A percentile compares a stretch with the other conserved stretches of the same genome.
Evolutionary conservation across 2,113 vertebrate species (phyloP).

Genomic region (Carassius carassius): DNA sequence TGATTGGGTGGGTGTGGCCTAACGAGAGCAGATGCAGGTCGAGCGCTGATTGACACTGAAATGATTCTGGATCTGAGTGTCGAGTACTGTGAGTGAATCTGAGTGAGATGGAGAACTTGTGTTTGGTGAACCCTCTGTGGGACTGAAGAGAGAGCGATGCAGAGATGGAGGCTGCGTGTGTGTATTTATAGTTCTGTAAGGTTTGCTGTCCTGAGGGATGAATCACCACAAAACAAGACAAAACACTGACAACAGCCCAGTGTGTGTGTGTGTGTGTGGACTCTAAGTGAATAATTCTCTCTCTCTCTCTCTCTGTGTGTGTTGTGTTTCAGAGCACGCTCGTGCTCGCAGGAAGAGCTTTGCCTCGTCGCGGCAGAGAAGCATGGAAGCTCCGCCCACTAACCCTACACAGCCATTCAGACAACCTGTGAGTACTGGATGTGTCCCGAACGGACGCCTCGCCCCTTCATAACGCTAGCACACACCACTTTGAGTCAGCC

Average conservation of each 20-base stretch:
- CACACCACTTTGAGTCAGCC: no score
- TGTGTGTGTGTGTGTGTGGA: conserved; percentile 18
- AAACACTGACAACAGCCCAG: conserved; percentile 25
- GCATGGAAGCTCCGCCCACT: conserved; percentile 89
- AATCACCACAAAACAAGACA: conserved; percentile 13
- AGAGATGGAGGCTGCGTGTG: conserved; percentile 14
- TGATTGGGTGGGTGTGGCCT: no score
- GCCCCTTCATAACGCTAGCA: not conserved
- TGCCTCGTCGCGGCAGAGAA: conserved; percentile 89
- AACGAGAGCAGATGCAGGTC: no score
- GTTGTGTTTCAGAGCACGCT: conserved; percentile 76
- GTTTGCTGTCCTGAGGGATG: conserved; percentile 43
- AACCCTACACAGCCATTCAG: conserved; percentile 85
- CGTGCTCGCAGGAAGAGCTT: conserved; percentile 88
- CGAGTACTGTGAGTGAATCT: no score
- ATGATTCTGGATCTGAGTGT: no score
- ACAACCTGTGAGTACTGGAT: conserved; percentile 82
- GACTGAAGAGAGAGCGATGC: not conserved
- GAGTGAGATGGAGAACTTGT: not conserved
- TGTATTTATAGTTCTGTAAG: conserved; percentile 60
- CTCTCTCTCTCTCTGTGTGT: conserved; percentile 16
- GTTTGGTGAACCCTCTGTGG: not conserved
- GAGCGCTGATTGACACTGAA: no score
- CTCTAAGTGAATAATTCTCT: not conserved
- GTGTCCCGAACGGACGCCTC: no score